A percentile compares a stretch with the other conserved stretches of the same genome.
These are phyloP conservation scores for Rhipidura dahli DNA, from an alignment of 2,113 vertebrate species.

Conservation along the genomic window DNA sequence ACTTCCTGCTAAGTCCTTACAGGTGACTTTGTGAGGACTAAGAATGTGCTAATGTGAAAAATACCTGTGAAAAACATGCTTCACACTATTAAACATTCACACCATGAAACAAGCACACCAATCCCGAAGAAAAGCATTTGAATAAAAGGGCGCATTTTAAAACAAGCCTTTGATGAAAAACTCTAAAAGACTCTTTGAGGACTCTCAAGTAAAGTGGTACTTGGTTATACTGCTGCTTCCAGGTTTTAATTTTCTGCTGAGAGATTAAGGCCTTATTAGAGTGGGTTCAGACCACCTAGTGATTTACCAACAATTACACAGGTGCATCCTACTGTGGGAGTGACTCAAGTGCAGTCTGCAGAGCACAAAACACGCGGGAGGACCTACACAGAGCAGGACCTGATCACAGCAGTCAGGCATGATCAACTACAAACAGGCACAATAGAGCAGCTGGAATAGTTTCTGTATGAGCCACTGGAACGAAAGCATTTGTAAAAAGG, in stretches of 20 bases:
- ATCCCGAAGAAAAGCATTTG: not conserved
- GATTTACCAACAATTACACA: not conserved
- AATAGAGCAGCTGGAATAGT: not conserved
- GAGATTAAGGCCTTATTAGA: not conserved
- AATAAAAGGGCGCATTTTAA: not conserved
- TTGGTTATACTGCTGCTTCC: not conserved
- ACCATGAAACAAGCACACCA: not conserved
- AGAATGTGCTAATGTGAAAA: not conserved
- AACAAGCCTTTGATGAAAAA: not conserved
- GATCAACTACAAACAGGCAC: not conserved
- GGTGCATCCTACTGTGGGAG: not conserved
- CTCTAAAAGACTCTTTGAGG: not conserved
- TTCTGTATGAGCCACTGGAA: not conserved
- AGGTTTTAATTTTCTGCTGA: not conserved
- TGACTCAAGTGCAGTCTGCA: not conserved
- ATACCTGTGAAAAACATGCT: not conserved
- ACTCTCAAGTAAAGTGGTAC: not conserved
- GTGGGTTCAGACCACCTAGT: not conserved
- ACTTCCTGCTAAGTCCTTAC: not conserved
- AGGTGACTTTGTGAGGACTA: not conserved
- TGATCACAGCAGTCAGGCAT: not conserved
- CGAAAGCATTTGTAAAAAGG: not conserved
- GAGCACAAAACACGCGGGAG: rapidly evolving
- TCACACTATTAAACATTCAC: not conserved
- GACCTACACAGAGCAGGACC: not conserved